Evolutionary conservation across 2,797 vertebrate species (phyloP).

Genomic region (Xenentodon cancila): DNA sequence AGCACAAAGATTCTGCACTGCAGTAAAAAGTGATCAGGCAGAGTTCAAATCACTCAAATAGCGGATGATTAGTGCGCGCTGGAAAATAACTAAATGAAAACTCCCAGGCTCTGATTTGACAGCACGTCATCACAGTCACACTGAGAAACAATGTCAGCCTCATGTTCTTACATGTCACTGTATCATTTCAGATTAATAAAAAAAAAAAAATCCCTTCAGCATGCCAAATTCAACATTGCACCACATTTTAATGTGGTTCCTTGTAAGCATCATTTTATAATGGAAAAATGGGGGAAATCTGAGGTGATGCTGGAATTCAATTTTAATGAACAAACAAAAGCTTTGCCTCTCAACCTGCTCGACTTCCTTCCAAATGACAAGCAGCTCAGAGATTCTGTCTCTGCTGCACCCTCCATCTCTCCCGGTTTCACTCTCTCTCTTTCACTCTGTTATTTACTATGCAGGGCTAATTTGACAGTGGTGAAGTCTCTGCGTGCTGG

Average conservation of each 20-base stretch:
- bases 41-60: constrained; percentile 15
- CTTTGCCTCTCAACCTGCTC: constrained; percentile 66
- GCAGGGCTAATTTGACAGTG: constrained; percentile 88
- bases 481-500: constrained; percentile 81
- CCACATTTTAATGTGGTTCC: constrained; percentile 31
- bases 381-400: constrained; percentile 68
- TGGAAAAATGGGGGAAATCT: constrained; percentile 35
- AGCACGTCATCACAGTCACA: not conserved
- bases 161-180: constrained; percentile 18
- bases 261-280: constrained; percentile 30
- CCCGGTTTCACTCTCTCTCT: constrained; percentile 51
- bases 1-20: constrained; percentile 43
- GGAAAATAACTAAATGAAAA: constrained; percentile 17
- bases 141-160: constrained; percentile 12
- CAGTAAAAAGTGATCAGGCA: constrained; percentile 29
- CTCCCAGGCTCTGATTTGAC: not conserved
- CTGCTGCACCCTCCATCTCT: constrained; percentile 49
- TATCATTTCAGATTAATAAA: constrained; percentile 36
- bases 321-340: constrained; percentile 80
- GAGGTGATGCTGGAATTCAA: constrained; percentile 63
- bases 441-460: constrained; percentile 84
- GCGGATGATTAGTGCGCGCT: constrained; percentile 1
- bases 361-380: constrained; percentile 80
- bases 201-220: not conserved
- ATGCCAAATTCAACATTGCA: constrained; percentile 33